These are phyloP conservation scores for Gisinianus flammeolus DNA, from an alignment of 2,888 invertebrate species.

Conservation along the genomic window DNA sequence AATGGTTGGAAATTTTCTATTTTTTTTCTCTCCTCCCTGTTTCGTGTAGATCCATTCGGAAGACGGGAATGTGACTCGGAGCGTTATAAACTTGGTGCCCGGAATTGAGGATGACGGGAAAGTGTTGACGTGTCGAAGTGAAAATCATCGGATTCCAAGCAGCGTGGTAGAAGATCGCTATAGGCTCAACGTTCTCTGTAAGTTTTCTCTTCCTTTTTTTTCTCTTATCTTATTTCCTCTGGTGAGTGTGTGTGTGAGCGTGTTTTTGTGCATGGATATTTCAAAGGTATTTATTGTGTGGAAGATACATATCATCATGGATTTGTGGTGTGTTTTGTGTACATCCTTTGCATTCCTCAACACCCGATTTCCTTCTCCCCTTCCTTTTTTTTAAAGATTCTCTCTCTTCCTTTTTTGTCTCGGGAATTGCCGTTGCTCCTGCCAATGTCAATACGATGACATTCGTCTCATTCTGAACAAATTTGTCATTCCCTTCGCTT, in stretches of 20 bases:
- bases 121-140: slow-evolving; percentile 84
- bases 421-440: not conserved
- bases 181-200: slow-evolving; percentile 86
- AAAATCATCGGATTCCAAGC: slow-evolving; percentile 82
- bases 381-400: no score
- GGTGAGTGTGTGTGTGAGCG: no score
- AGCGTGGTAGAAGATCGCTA: slow-evolving; percentile 85
- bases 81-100: slow-evolving; percentile 82
- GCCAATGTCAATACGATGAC: not conserved
- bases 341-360: not conserved
- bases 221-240: no score
- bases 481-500: not conserved
- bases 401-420: not conserved
- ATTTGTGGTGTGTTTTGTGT: not conserved
- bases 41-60: slow-evolving; percentile 68
- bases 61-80: slow-evolving; percentile 77
- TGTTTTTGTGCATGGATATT: no score
- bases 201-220: slow-evolving; percentile 64
- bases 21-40: not conserved
- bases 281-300: no score
- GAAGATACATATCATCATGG: not conserved
- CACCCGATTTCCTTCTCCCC: not conserved
- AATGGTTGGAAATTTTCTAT: slow-evolving; percentile 4
- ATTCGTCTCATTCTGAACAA: not conserved
- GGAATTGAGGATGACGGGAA: slow-evolving; percentile 87